Base-by-base conservation (phyloP, 2,888 invertebrate genomes). In the Osedax frankpressi region DNA sequence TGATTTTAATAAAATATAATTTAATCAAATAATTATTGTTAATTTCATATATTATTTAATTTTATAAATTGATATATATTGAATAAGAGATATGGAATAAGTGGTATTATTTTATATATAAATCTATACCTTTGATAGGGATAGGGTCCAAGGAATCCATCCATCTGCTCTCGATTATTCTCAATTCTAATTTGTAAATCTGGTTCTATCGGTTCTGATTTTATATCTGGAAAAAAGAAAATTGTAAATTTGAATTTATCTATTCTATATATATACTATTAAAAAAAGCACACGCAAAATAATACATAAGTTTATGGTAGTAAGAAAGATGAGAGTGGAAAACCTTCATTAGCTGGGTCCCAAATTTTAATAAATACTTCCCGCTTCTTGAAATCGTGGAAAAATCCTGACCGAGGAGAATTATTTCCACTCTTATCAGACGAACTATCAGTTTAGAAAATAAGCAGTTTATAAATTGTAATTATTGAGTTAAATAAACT, bases 311-410 rank as follows among this genome's bases (percentile, higher is more conserved):
- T 72, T 75, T 76, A 19, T 62, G 62, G 28, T 62, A 65, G 59
- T 26, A 62, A 72, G 26, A 27, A 70, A 6, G 25, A 71, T 30
- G 19, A 30, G 26, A 71, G 14, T 70, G 24, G 70, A 44, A 44
- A 44, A 81, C 92, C 91, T 85, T 96, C 95, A 1, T 86, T 86
- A 26, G 87, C 85, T 73, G 87, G 86, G 82, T 95, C 90, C 94
- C 96, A 98, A 83, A 90, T 90, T 80, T 89, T 91, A 0, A 94
- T 91, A 1, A 96, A 81, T 77, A 96, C 88, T 85, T 96, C 94
- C 75, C 89, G 88, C 77, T 88, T 88, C 77, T 89, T 87, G 81
- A 97, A 96, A 81, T 88, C 88, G 82, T 94, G 90, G 82, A 92
- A 90, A 81, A 94, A 94, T 2, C 94, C 93, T 73, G 90, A 89